Percentiles rank a stretch among this genome's conserved stretches.
phyloP scores from a whole-genome alignment of 2,113 vertebrate genomes.

The Ictalurus furcatus region DNA sequence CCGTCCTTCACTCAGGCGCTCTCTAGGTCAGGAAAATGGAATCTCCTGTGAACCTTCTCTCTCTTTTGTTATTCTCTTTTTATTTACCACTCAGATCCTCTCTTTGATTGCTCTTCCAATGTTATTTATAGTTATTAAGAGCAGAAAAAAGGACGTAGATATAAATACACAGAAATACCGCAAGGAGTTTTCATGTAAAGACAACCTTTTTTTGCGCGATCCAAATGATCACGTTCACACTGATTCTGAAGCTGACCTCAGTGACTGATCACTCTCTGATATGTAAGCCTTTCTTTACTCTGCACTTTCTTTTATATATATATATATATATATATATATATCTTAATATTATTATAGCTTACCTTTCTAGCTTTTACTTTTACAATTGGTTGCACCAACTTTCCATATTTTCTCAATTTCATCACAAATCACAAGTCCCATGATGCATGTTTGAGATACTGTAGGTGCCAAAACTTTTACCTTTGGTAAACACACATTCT shows the following conservation, averaged over 20 bases:
- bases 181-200: neutral
- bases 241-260: neutral
- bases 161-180: neutral
- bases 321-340: too few species aligned
- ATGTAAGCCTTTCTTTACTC: neutral
- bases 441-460: neutral
- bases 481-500: neutral
- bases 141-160: neutral
- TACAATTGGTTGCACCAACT: neutral
- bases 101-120: neutral
- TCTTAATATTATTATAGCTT: neutral
- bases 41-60: slow-evolving; percentile 32
- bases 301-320: neutral
- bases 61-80: neutral
- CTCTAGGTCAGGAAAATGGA: slow-evolving; percentile 24
- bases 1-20: slow-evolving; percentile 32
- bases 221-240: neutral
- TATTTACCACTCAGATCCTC: neutral
- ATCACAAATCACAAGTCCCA: neutral
- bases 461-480: neutral
- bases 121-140: neutral
- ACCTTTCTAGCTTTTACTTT: neutral
- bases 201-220: neutral
- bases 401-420: neutral
- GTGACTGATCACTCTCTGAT: neutral